These are phyloP conservation scores for Limenitis camilla DNA, from an alignment of 2,888 invertebrate genomes.

Conservation along the genomic window DNA sequence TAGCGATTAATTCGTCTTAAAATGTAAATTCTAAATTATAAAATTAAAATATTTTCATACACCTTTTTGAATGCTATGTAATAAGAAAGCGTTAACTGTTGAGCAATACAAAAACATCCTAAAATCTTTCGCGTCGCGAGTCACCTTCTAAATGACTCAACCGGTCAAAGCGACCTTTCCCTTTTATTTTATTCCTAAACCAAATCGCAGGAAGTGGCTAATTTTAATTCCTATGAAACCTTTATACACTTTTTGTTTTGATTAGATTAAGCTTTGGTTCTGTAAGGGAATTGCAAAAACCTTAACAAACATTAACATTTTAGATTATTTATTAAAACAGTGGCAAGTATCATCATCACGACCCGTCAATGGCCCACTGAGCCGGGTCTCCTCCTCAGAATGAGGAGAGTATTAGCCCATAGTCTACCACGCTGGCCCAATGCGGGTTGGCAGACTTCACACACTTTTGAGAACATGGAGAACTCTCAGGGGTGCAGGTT, in stretches of 20 bases:
- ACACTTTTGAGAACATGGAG: too few species aligned
- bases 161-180: conserved; percentile 51
- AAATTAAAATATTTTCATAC: not conserved
- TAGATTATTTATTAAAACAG: too few species aligned
- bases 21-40: too few species aligned
- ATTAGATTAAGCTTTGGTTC: conserved; percentile 10
- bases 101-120: conserved; percentile 3
- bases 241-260: conserved; percentile 28
- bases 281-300: conserved; percentile 4
- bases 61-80: not conserved
- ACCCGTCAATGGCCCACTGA: too few species aligned
- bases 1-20: too few species aligned
- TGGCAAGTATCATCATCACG: too few species aligned
- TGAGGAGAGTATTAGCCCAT: too few species aligned
- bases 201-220: conserved; percentile 64
- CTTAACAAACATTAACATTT: not conserved
- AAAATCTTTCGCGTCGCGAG: conserved; percentile 24
- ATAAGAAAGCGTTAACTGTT: conserved; percentile 7
- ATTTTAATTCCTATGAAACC: conserved; percentile 56
- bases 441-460: too few species aligned
- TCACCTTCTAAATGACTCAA: conserved; percentile 56
- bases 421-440: too few species aligned
- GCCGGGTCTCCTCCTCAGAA: too few species aligned
- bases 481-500: too few species aligned
- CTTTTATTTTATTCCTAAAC: conserved; percentile 50